Conservation (phyloP, 37 sponge, comb jelly and placozoan genomes). For the Chondrilla cf. caribensis region DNA sequence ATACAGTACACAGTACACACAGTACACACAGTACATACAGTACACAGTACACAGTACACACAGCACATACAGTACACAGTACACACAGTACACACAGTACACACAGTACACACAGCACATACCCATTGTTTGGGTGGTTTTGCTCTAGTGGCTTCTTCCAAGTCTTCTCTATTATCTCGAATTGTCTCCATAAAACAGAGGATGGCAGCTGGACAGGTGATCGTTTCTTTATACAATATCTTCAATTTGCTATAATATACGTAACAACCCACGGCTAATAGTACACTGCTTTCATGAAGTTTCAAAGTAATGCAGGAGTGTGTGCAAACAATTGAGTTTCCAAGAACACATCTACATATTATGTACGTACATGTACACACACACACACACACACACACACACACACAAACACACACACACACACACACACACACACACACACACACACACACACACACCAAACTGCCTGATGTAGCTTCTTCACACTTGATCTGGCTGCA, state of each 20-base stretch:
- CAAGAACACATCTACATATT: neutral
- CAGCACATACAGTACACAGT: neutral
- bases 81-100: neutral
- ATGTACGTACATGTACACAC: neutral
- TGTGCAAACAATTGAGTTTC: too few relatives aligned
- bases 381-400: slow-evolving; percentile 29
- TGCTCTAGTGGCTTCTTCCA: neutral
- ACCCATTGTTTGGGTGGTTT: slow-evolving; percentile 4
- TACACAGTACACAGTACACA: too few relatives aligned
- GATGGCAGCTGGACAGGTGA: neutral
- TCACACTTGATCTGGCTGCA: neutral
- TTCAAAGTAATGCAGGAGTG: too few relatives aligned
- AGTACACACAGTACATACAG: too few relatives aligned
- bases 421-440: slow-evolving; percentile 20
- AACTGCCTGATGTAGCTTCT: slow-evolving; percentile 14
- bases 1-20: too few relatives aligned
- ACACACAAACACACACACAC: slow-evolving; percentile 29
- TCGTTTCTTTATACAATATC: neutral
- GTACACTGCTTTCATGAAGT: too few relatives aligned
- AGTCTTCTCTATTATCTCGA: neutral
- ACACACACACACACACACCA: slow-evolving; percentile 28
- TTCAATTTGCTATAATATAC: neutral
- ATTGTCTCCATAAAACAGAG: neutral
- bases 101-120: neutral
- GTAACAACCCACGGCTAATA: neutral